Percentiles rank a stretch among this genome's conserved stretches.
Conservation (phyloP, 2,888 invertebrate genomes). For the Pocota personata region DNA sequence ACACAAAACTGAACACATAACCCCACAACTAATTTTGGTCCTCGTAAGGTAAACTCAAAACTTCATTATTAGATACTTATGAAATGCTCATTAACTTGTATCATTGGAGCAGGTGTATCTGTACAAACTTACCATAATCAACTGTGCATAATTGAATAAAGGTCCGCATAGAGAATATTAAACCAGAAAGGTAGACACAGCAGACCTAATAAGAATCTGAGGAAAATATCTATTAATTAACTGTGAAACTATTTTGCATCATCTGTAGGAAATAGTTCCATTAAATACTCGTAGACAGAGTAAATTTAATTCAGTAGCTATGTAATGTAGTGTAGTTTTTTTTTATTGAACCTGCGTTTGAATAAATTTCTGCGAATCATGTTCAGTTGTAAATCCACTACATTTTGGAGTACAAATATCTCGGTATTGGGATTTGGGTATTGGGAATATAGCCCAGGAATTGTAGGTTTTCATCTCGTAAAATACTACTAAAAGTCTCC, state of each 20-base stretch:
- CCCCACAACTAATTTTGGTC: neutral
- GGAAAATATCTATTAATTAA: neutral
- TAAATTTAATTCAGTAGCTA: too few relatives aligned
- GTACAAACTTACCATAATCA: neutral
- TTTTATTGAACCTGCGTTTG: too few relatives aligned
- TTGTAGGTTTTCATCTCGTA: too few relatives aligned
- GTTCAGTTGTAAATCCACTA: too few relatives aligned
- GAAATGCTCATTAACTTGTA: conserved; percentile 29
- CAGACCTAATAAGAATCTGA: neutral
- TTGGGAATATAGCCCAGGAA: too few relatives aligned
- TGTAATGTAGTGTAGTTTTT: too few relatives aligned
- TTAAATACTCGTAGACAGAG: too few relatives aligned
- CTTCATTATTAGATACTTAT: conserved; percentile 16
- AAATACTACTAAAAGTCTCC: too few relatives aligned
- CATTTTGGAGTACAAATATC: too few relatives aligned
- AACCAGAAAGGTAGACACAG: neutral
- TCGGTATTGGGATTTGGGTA: too few relatives aligned
- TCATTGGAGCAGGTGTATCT: neutral
- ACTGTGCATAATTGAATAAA: conserved; percentile 16
- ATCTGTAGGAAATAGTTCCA: neutral
- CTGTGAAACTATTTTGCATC: neutral
- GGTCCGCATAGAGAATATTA: neutral
- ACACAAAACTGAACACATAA: neutral
- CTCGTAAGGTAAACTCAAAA: neutral
- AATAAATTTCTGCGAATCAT: too few relatives aligned